Conservation (phyloP, 2,888 invertebrate genomes). For the Nipponacmea schrenckii region DNA sequence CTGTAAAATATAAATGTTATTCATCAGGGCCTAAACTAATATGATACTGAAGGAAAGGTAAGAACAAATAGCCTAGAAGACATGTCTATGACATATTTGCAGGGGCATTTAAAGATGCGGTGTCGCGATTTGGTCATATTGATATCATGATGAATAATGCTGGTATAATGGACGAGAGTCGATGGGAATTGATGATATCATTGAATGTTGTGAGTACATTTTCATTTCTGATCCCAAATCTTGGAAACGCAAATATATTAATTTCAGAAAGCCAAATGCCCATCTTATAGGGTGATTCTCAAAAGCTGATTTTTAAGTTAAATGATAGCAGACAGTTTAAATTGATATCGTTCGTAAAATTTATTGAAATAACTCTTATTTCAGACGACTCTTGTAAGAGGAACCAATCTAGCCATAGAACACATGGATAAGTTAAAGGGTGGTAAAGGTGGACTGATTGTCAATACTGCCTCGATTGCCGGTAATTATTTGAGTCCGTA, state of each 20-base stretch:
- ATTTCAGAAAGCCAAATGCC: too few relatives aligned
- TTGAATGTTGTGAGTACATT: conserved; percentile 8
- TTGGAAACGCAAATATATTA: too few relatives aligned
- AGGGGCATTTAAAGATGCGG: conserved; percentile 14
- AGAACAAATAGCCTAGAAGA: too few relatives aligned
- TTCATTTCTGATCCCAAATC: too few relatives aligned
- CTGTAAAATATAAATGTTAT: too few relatives aligned
- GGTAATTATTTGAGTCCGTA: not conserved
- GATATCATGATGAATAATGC: conserved; percentile 20
- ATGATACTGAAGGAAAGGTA: too few relatives aligned
- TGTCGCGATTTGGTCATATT: conserved; percentile 1
- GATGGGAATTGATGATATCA: conserved; percentile 15
- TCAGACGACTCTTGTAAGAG: conserved; percentile 11
- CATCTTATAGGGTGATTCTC: too few relatives aligned
- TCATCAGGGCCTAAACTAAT: too few relatives aligned
- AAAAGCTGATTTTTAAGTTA: too few relatives aligned
- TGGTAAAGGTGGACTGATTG: conserved; percentile 12
- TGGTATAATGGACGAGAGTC: conserved; percentile 15
- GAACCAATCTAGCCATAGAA: conserved; percentile 13
- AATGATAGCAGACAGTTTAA: too few relatives aligned
- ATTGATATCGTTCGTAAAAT: too few relatives aligned
- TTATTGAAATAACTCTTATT: not conserved
- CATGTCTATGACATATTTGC: not conserved
- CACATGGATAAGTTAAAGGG: conserved; percentile 15
- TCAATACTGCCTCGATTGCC: conserved; percentile 15